Percentiles rank a stretch among this genome's conserved stretches.
phyloP scores from a whole-genome alignment of 2,888 invertebrate genomes.

The Diaprepes abbreviatus region DNA sequence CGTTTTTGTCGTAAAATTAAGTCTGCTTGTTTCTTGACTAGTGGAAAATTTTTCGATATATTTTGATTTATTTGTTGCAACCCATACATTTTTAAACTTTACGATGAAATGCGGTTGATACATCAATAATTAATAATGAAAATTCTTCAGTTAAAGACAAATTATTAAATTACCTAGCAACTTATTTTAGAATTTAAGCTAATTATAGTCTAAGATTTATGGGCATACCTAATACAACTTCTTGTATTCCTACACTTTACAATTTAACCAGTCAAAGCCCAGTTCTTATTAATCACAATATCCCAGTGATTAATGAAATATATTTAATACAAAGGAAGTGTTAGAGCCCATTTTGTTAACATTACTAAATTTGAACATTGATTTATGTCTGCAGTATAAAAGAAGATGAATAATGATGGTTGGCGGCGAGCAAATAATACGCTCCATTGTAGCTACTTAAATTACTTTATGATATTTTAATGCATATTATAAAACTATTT shows the following conservation, averaged over 20 bases:
- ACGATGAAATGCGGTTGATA: too few relatives aligned
- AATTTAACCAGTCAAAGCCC: conserved; percentile 15
- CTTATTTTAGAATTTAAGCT: not conserved
- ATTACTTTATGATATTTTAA: conserved; percentile 13
- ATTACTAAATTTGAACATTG: conserved; percentile 32
- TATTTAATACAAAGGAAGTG: conserved; percentile 35
- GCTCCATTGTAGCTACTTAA: conserved; percentile 11
- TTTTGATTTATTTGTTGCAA: too few relatives aligned
- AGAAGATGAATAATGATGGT: conserved; percentile 18
- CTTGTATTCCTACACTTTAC: conserved; percentile 12
- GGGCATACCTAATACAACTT: conserved; percentile 17
- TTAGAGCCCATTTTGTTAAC: conserved; percentile 31
- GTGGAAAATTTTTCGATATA: too few relatives aligned
- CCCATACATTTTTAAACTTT: too few relatives aligned
- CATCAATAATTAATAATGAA: too few relatives aligned
- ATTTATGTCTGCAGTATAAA: conserved; percentile 18
- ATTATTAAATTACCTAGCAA: not conserved
- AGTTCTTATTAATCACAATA: conserved; percentile 29
- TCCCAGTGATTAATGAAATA: conserved; percentile 31
- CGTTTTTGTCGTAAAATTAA: too few relatives aligned
- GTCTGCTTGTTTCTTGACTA: too few relatives aligned
- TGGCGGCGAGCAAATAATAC: conserved; percentile 17
- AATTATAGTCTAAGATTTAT: conserved; percentile 13
- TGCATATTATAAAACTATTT: conserved; percentile 12
- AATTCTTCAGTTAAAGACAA: too few relatives aligned